A percentile compares a stretch with the other conserved stretches of the same genome.
phyloP scores from a whole-genome alignment of 1,140 invertebrate species.

The Hyles vespertilio region DNA sequence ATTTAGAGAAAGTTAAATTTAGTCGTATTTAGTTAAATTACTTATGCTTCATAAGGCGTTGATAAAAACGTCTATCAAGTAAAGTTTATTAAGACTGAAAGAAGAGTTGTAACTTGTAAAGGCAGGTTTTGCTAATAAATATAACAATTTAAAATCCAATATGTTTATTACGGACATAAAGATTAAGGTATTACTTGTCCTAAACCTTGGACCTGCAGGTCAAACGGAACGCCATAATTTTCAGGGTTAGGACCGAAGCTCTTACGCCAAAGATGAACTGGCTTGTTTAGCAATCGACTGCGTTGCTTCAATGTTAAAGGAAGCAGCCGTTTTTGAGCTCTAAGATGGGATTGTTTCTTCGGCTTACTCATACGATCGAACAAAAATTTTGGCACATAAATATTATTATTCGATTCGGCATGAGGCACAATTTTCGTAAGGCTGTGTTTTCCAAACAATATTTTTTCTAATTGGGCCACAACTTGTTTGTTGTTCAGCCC shows the following conservation, averaged over 20 bases:
- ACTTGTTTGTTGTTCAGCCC: conserved; percentile 8
- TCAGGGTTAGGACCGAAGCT: conserved; percentile 13
- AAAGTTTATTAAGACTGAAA: too few species aligned
- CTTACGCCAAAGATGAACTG: conserved; percentile 25
- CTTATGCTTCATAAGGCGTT: too few species aligned
- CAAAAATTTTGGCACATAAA: conserved; percentile 33
- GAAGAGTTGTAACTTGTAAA: too few species aligned
- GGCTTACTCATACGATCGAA: conserved; percentile 6
- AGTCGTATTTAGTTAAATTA: too few species aligned
- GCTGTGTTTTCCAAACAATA: conserved; percentile 25
- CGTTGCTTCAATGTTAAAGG: conserved; percentile 8
- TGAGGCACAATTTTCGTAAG: conserved; percentile 27
- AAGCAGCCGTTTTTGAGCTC: background rate
- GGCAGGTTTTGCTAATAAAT: too few species aligned
- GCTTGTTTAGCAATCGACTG: conserved; percentile 10
- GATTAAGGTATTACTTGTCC: conserved; percentile 24
- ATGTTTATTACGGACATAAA: background rate
- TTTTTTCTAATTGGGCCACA: conserved; percentile 16
- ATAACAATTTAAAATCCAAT: too few species aligned
- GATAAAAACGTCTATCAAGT: too few species aligned
- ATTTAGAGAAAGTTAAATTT: too few species aligned
- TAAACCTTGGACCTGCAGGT: conserved; percentile 37
- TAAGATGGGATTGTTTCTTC: background rate
- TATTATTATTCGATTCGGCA: conserved; percentile 20
- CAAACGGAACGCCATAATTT: conserved; percentile 35